Evolutionary conservation across 1,140 invertebrate species (phyloP), one percentile per base, ranked within the genome.

Genomic region (Hylaeus anthracinus): DNA sequence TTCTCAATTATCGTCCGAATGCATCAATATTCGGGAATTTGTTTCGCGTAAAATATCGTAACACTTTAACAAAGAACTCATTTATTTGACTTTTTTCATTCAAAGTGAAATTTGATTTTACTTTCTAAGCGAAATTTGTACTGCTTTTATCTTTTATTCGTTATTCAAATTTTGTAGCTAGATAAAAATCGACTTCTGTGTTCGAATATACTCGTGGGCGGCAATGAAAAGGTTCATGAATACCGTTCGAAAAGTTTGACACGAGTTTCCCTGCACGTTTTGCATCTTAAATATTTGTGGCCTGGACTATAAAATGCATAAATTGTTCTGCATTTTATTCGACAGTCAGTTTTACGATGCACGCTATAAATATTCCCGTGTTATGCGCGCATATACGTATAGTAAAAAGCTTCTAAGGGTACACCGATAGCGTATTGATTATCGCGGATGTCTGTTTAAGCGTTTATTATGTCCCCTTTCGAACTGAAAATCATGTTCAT

Each of bases 371-470:
- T 72, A 79, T 37, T 26, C 26, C 12, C 5, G 12, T 39, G 14
- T 26, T 14, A n/a, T 43, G 64, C 12, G 70, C 10, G 2, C 5
- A 8, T 48, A 26, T 37, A 51, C 26, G 26, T 51, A 48, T 51
- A 60, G n/a, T 72, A 72, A 78, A 78, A 78, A 70, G 45, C 56
- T 43, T 71, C 51, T 78, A 78, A 78, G 45, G 48, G 70, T 55
- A 51, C 39, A 72, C 45, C 67, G 48, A 45, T 78, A 56, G 43
- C 51, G 39, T 73, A 79, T 79, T 66, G 77, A 79, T 79, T 79
- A 79, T 79, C 71, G 70, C 45, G 39, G 43, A 73, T 56, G 53
- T 73, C 61, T 65, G 37, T 65, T 79, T 73, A 73, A 79, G 71
- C 53, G 53, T 73, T 73, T 56, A 66, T 73, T 56, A 66, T 45